Conservation (phyloP, 2,113 vertebrate genomes). For the Sylvietta virens region DNA sequence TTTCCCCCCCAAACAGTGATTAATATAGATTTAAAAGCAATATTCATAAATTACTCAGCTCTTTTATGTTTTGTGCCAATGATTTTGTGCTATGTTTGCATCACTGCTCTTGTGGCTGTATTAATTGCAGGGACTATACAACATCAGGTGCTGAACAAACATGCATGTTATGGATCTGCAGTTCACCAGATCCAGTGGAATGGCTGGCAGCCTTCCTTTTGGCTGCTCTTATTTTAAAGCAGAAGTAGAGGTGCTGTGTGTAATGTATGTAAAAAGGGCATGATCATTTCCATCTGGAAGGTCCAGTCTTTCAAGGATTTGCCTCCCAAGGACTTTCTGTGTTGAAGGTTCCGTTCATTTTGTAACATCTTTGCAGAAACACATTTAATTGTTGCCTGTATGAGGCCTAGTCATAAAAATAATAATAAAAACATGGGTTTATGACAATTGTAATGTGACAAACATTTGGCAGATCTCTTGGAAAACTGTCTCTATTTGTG, state of each 20-base stretch:
- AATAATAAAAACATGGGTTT: background rate
- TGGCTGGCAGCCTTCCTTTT: background rate
- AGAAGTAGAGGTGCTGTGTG: background rate
- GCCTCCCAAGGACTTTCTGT: background rate
- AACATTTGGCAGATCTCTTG: background rate
- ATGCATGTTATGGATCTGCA: background rate
- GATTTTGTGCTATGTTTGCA: background rate
- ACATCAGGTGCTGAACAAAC: background rate
- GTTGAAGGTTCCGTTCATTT: background rate
- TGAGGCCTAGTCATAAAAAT: background rate
- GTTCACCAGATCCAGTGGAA: background rate
- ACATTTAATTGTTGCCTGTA: background rate
- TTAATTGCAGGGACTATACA: background rate
- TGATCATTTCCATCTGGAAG: background rate
- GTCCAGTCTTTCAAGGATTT: background rate
- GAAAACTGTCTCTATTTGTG: background rate
- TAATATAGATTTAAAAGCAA: background rate
- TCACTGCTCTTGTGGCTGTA: background rate
- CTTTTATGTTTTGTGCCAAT: background rate
- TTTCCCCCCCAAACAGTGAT: background rate
- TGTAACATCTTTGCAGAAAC: background rate
- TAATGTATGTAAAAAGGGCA: background rate
- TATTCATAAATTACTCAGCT: background rate
- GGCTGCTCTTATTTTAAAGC: conserved; percentile 5
- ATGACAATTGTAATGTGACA: background rate